A percentile compares a stretch with the other conserved stretches of the same genome.
Evolutionary conservation across 2,888 invertebrate species (phyloP).

Genomic region (Helobdella robusta): DNA sequence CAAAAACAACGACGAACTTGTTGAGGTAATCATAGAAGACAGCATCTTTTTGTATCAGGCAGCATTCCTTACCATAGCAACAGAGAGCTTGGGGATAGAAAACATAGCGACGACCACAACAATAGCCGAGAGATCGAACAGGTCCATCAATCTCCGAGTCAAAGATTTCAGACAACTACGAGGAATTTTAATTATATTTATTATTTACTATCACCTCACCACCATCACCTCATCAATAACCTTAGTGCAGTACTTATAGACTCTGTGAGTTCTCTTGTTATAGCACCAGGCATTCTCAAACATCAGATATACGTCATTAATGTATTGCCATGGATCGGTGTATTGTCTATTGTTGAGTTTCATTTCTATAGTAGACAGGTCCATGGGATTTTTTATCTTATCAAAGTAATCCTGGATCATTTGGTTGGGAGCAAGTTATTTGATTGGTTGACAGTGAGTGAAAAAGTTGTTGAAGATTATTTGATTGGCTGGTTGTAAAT

Average conservation of each 20-base stretch:
- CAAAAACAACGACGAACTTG: conserved; percentile 58
- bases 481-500: background rate
- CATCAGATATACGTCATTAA: conserved; percentile 99
- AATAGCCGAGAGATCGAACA: conserved; percentile 94
- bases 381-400: conserved; percentile 92
- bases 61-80: conserved; percentile 91
- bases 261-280: conserved; percentile 91
- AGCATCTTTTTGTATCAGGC: conserved; percentile 90
- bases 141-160: conserved; percentile 95
- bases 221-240: no score
- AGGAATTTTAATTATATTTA: no score
- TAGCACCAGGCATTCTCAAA: conserved; percentile 99
- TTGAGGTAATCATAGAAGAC: conserved; percentile 97
- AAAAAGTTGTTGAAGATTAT: background rate
- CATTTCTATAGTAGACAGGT: conserved; percentile 82
- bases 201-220: no score
- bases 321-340: conserved; percentile 95
- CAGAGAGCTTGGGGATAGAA: conserved; percentile 98
- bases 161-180: conserved; percentile 92
- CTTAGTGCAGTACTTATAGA: conserved; percentile 96
- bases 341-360: conserved; percentile 88
- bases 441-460: background rate
- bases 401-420: conserved; percentile 81
- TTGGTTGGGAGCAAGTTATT: background rate
- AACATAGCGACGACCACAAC: conserved; percentile 96